Percentiles rank a stretch among this genome's conserved stretches.
phyloP scores from a whole-genome alignment of 2,888 invertebrate genomes.

The Celastrina argiolus region DNA sequence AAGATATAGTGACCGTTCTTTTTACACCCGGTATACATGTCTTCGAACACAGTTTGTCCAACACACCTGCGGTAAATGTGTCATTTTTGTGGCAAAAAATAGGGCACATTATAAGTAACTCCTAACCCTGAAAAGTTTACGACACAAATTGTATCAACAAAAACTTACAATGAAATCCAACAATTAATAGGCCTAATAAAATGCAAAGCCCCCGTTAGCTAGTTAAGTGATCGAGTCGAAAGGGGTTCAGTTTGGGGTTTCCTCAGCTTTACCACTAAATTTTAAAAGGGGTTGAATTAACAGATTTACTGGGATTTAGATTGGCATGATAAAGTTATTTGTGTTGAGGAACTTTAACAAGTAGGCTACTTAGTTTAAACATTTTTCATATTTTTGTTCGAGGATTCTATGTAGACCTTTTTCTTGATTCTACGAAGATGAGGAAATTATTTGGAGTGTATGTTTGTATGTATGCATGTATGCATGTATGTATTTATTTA shows the following conservation, averaged over 20 bases:
- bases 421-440: too few species aligned
- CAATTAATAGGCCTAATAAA: slow-evolving; percentile 2
- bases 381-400: background rate
- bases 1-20: too few species aligned
- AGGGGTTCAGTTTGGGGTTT: slow-evolving; percentile 13
- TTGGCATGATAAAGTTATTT: background rate
- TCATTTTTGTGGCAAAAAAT: too few species aligned
- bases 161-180: background rate
- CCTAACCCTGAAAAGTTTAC: background rate
- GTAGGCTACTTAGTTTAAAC: background rate
- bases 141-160: background rate
- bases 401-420: background rate
- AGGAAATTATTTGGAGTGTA: too few species aligned
- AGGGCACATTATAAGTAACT: too few species aligned
- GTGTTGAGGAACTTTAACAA: background rate
- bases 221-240: slow-evolving; percentile 7
- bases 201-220: slow-evolving; percentile 15
- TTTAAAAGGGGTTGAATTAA: slow-evolving; percentile 3
- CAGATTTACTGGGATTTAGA: slow-evolving; percentile 6
- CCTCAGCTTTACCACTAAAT: background rate
- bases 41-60: too few species aligned
- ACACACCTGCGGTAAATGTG: too few species aligned
- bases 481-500: too few species aligned
- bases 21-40: too few species aligned
- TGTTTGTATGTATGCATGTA: too few species aligned